phyloP scores from a whole-genome alignment of 2,113 vertebrate genomes.

The Mesoclemmys tuberculata region DNA sequence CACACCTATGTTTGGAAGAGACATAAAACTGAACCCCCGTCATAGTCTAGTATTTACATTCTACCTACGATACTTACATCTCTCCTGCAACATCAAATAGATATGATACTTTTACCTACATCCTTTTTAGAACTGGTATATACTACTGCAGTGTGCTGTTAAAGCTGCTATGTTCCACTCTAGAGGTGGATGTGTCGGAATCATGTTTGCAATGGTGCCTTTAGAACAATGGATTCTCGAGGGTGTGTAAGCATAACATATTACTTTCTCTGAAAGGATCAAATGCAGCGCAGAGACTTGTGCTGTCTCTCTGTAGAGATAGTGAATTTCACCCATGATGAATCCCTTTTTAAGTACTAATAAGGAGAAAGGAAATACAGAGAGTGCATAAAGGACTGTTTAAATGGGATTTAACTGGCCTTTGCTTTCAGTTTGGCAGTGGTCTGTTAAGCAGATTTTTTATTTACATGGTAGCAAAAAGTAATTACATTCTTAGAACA shows the following conservation, averaged over 20 bases:
- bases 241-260: neutral
- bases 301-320: neutral
- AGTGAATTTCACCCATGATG: neutral
- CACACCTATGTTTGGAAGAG: neutral
- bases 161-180: neutral
- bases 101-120: neutral
- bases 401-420: neutral
- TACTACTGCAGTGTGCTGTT: neutral
- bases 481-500: neutral
- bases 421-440: neutral
- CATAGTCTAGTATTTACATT: neutral
- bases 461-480: neutral
- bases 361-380: conserved; percentile 4
- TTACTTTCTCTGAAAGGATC: neutral
- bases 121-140: neutral
- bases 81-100: neutral
- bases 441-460: neutral
- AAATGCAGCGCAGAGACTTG: neutral
- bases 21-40: neutral
- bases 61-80: neutral
- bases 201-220: neutral
- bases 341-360: neutral
- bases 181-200: neutral
- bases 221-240: neutral
- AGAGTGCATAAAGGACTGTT: neutral